Conservation (phyloP, 2,888 invertebrate genomes). For the Carpatolechia fugitivella region DNA sequence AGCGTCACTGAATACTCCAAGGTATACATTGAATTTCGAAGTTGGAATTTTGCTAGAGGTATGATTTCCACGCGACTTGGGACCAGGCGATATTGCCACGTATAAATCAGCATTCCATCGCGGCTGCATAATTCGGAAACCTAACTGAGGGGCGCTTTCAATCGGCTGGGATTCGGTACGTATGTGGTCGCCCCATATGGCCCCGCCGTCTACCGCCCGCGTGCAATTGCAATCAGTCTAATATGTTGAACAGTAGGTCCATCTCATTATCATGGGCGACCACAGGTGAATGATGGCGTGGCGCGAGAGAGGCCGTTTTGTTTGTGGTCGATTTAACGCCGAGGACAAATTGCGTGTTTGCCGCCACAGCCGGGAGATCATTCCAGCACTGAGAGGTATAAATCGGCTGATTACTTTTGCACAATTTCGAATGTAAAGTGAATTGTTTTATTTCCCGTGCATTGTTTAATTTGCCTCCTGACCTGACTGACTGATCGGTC, state of each 20-base stretch:
- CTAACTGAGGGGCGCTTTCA: constrained; percentile 40
- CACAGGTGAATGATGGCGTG: constrained; percentile 76
- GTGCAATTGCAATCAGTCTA: constrained; percentile 75
- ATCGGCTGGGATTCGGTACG: constrained; percentile 50
- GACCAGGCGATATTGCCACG: constrained; percentile 10
- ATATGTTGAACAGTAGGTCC: constrained; percentile 75
- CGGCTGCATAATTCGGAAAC: constrained; percentile 24
- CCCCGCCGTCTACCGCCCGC: constrained; percentile 36
- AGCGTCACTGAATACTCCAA: neutral
- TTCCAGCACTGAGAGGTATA: constrained; percentile 57
- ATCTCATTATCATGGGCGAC: constrained; percentile 78
- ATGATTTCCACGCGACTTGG: constrained; percentile 8
- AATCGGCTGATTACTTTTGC: constrained; percentile 57
- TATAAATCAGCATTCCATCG: constrained; percentile 28
- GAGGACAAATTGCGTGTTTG: constrained; percentile 77
- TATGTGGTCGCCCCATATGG: constrained; percentile 35
- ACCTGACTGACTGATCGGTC: constrained; percentile 27
- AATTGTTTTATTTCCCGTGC: constrained; percentile 38
- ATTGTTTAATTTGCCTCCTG: constrained; percentile 30
- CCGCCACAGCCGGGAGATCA: constrained; percentile 67
- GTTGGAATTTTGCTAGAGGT: constrained; percentile 8
- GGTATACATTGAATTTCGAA: constrained; percentile 4
- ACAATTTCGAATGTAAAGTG: constrained; percentile 53
- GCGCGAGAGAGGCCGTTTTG: constrained; percentile 66
- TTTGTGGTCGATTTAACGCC: constrained; percentile 78